phyloP scores from a whole-genome alignment of 2,797 vertebrate genomes.

The Amphiprion clarkii region DNA sequence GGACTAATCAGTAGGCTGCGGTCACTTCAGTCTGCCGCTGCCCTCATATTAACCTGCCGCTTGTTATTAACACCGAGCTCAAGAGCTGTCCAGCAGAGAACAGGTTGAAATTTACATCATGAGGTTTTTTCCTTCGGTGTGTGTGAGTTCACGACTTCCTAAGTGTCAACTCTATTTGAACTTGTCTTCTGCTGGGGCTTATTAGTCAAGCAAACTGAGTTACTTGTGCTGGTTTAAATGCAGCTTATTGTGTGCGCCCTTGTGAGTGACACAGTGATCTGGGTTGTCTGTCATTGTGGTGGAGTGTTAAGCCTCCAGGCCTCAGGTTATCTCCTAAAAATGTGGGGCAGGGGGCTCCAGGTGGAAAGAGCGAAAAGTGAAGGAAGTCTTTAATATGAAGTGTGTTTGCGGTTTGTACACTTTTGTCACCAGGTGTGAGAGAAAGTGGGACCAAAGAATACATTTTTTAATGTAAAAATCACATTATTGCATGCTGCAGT shows the following conservation, averaged over 20 bases:
- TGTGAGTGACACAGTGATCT: conserved; percentile 35
- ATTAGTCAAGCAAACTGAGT: conserved; percentile 51
- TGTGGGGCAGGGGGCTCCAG: conserved; percentile 42
- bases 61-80: conserved; percentile 76
- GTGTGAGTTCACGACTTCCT: conserved; percentile 8
- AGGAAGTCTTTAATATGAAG: neutral
- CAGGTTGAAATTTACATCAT: too few relatives aligned
- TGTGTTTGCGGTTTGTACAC: conserved; percentile 1
- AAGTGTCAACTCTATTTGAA: conserved; percentile 66
- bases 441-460: neutral
- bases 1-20: conserved; percentile 81
- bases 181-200: conserved; percentile 46
- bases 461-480: neutral
- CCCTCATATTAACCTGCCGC: conserved; percentile 77
- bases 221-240: conserved; percentile 43
- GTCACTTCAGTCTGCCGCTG: conserved; percentile 57
- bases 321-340: conserved; percentile 47
- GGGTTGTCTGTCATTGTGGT: conserved; percentile 37
- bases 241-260: conserved; percentile 28
- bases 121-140: neutral
- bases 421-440: neutral
- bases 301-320: conserved; percentile 8
- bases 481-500: neutral
- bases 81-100: conserved; percentile 16
- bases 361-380: conserved; percentile 1